A percentile compares a stretch with the other conserved stretches of the same genome.
phyloP scores from a whole-genome alignment of 2,113 vertebrate species.

The Columba janthina region DNA sequence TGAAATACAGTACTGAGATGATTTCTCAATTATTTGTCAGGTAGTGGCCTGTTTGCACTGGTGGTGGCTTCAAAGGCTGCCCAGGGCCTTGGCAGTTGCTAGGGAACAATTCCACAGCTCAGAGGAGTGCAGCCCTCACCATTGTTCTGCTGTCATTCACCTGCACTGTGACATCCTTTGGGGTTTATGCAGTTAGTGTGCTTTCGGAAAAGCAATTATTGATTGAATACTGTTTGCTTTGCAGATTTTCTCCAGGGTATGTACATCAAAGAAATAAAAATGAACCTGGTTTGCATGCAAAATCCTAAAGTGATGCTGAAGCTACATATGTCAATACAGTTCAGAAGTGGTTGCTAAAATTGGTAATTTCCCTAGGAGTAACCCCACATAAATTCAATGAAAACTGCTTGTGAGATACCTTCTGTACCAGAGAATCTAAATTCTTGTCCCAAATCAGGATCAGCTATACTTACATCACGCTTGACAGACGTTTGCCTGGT shows the following conservation, averaged over 20 bases:
- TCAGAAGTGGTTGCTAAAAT: neutral
- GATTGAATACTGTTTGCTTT: neutral
- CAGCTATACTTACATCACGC: neutral
- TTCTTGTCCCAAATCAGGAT: neutral
- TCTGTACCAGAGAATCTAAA: neutral
- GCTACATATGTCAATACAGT: neutral
- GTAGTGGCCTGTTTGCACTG: neutral
- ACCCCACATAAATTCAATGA: neutral
- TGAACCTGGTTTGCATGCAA: neutral
- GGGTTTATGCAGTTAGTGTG: neutral
- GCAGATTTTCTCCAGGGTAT: neutral
- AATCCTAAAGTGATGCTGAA: neutral
- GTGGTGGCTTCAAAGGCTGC: neutral
- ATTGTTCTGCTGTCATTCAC: neutral
- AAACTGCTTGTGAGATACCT: neutral
- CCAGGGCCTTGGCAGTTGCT: neutral
- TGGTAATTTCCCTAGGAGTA: neutral
- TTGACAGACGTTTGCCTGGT: neutral
- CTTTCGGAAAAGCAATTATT: neutral
- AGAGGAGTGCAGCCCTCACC: neutral
- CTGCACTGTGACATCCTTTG: neutral
- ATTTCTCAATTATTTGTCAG: neutral
- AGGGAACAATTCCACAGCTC: neutral
- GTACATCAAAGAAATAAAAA: neutral
- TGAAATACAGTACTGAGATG: neutral